Conservation (phyloP, 2,797 vertebrate species). For the Chromis chromis region DNA sequence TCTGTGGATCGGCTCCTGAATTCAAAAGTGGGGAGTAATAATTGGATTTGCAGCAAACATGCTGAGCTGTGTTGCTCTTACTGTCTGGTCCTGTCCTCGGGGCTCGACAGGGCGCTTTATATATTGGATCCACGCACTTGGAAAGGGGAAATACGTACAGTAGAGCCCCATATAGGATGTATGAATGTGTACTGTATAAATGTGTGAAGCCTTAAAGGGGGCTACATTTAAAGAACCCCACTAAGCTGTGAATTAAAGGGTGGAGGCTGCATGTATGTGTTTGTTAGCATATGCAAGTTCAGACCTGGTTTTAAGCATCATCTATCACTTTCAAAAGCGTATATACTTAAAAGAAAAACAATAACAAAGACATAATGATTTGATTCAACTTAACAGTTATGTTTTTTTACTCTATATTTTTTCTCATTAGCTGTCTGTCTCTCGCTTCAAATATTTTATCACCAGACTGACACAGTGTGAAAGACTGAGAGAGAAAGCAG, state of each 20-base stretch:
- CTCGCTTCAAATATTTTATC: constrained; percentile 68
- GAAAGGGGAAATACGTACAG: constrained; percentile 52
- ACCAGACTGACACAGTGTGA: constrained; percentile 68
- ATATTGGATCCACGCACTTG: constrained; percentile 77
- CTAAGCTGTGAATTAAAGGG: neutral
- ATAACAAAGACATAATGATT: neutral
- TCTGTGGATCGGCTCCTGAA: constrained; percentile 88
- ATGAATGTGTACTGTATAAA: constrained; percentile 7
- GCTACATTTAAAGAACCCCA: constrained; percentile 4
- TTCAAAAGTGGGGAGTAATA: constrained; percentile 90
- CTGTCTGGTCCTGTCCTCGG: constrained; percentile 85
- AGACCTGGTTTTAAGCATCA: too few relatives aligned
- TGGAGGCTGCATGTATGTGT: neutral
- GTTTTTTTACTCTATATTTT: neutral
- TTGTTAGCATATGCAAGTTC: too few relatives aligned
- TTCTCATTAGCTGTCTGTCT: constrained; percentile 24
- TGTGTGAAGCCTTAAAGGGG: constrained; percentile 25
- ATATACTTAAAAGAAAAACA: too few relatives aligned
- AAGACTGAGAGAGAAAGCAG: constrained; percentile 69
- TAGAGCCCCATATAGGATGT: constrained; percentile 36
- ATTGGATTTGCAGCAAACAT: constrained; percentile 91
- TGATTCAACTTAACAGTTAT: neutral
- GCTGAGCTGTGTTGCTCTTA: constrained; percentile 89
- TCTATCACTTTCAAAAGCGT: too few relatives aligned
- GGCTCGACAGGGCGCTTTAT: constrained; percentile 81